A percentile compares a stretch with the other conserved stretches of the same genome.
Evolutionary conservation across 2,888 invertebrate genomes (phyloP).

Genomic region (Dysmachus trigonus): DNA sequence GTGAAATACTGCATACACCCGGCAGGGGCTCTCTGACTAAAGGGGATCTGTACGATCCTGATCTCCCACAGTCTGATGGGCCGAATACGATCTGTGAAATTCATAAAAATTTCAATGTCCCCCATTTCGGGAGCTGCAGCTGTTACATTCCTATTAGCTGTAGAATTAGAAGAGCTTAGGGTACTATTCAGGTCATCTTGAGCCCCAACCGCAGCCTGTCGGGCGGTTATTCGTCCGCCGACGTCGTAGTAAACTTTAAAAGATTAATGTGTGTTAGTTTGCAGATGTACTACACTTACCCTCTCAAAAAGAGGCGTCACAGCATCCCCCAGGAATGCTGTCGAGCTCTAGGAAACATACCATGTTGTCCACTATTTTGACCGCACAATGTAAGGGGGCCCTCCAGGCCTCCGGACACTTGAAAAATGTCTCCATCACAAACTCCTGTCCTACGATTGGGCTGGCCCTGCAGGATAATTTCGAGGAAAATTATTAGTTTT

Average conservation of each 20-base stretch:
- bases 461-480: constrained; percentile 71
- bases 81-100: constrained; percentile 71
- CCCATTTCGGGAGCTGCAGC: not conserved
- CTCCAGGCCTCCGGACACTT: constrained; percentile 68
- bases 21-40: constrained; percentile 79
- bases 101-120: constrained; percentile 63
- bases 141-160: not conserved
- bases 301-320: not conserved
- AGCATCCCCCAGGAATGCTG: not conserved
- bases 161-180: not conserved
- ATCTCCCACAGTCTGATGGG: constrained; percentile 82
- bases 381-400: constrained; percentile 77
- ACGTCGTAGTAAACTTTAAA: constrained; percentile 63
- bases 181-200: not conserved
- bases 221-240: constrained; percentile 54
- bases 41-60: constrained; percentile 78
- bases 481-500: constrained; percentile 23
- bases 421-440: constrained; percentile 79
- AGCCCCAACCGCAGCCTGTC: constrained; percentile 53
- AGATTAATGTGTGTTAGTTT: not conserved
- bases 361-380: constrained; percentile 84
- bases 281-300: not conserved
- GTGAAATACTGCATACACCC: constrained; percentile 81
- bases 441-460: constrained; percentile 81
- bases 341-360: constrained; percentile 63